A percentile compares a stretch with the other conserved stretches of the same genome.
phyloP scores from a whole-genome alignment of 2,888 invertebrate genomes.

The Glomeris marginata region DNA sequence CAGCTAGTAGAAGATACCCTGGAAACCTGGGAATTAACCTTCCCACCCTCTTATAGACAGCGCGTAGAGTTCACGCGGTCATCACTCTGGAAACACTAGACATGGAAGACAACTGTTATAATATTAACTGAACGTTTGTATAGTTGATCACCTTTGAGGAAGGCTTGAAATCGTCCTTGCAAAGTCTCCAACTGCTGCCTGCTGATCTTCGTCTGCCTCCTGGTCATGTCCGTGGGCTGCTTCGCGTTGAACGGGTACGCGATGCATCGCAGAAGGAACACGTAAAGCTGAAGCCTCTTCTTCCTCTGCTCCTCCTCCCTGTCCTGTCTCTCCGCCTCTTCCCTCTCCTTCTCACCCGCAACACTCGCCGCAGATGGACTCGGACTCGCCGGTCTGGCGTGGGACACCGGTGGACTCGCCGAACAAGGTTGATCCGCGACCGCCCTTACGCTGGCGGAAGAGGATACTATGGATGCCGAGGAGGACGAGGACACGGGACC shows the following conservation, averaged over 20 bases:
- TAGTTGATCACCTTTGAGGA: conserved; percentile 13
- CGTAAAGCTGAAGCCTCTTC: conserved; percentile 85
- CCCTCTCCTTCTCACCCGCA: conserved; percentile 35
- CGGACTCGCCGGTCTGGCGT: conserved; percentile 69
- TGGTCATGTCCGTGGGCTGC: conserved; percentile 96
- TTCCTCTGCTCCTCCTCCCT: conserved; percentile 93
- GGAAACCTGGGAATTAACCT: too few relatives aligned
- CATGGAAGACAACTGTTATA: too few relatives aligned
- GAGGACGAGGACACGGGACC: background rate
- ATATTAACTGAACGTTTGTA: too few relatives aligned
- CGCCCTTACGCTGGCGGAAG: too few relatives aligned
- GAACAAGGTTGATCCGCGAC: background rate
- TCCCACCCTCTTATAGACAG: too few relatives aligned
- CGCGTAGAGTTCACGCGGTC: too few relatives aligned
- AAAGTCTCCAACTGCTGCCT: conserved; percentile 91
- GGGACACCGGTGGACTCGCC: conserved; percentile 25
- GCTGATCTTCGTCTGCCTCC: conserved; percentile 86
- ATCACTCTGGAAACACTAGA: too few relatives aligned
- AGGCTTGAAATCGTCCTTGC: conserved; percentile 77
- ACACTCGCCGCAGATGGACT: conserved; percentile 82
- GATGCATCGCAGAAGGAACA: conserved; percentile 93
- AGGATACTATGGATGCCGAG: too few relatives aligned
- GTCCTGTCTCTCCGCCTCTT: conserved; percentile 66
- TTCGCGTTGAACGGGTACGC: conserved; percentile 99
- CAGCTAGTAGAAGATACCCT: too few relatives aligned